These are phyloP conservation scores for Dipus sagitta DNA, from an alignment of 2,797 vertebrate genomes.

Conservation along the genomic window DNA sequence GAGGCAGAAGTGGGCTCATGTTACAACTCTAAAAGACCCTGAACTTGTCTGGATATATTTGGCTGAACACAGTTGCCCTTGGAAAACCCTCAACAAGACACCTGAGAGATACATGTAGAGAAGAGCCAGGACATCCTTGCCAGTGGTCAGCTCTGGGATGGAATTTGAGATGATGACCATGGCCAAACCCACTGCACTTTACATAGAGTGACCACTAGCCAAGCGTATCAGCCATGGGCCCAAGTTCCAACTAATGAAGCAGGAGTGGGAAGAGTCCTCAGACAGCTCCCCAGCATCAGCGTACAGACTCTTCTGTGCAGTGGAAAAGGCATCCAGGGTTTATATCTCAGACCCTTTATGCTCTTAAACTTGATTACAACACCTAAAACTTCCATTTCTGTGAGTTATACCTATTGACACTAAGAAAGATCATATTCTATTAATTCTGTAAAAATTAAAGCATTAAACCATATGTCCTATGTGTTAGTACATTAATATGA, in stretches of 20 bases:
- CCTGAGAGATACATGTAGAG: neutral
- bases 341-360: neutral
- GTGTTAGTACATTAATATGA: neutral
- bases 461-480: neutral
- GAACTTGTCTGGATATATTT: neutral
- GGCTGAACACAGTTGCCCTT: neutral
- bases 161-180: neutral
- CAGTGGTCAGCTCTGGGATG: neutral
- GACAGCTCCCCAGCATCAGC: neutral
- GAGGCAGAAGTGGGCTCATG: neutral
- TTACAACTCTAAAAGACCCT: constrained; percentile 24
- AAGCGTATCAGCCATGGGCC: neutral
- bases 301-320: neutral
- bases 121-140: neutral
- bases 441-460: neutral
- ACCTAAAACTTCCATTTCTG: neutral
- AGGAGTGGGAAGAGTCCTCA: neutral
- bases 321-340: neutral
- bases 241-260: neutral
- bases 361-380: neutral
- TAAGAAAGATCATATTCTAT: neutral
- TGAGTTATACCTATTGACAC: neutral
- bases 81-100: constrained; percentile 17
- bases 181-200: neutral
- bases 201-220: neutral